phyloP scores from a whole-genome alignment of 2,888 invertebrate genomes.

The Plutella xylostella region DNA sequence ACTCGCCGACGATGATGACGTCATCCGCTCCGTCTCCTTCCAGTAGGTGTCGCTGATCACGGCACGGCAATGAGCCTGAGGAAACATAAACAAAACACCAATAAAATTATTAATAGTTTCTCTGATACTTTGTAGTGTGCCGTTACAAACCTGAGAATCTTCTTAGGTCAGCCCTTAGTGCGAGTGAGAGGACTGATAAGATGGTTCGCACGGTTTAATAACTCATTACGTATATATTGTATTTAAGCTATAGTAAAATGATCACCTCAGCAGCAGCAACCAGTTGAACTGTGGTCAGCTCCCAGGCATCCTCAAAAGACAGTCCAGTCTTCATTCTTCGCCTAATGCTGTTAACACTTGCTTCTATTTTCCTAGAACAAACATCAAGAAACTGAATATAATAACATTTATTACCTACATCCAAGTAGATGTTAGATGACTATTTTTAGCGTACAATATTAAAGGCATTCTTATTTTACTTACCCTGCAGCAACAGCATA shows the following conservation, averaged over 20 bases:
- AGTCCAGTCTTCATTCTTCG: constrained; percentile 71
- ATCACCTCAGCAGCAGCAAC: constrained; percentile 83
- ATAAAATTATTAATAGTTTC: not conserved
- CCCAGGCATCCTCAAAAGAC: constrained; percentile 84
- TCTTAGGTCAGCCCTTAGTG: no score
- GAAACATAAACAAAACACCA: constrained; percentile 19
- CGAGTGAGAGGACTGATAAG: constrained; percentile 7
- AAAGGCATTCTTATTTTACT: no score
- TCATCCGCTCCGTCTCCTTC: constrained; percentile 58
- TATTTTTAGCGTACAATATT: no score
- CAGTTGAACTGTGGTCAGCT: constrained; percentile 82
- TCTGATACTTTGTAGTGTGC: no score
- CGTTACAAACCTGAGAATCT: no score
- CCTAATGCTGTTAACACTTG: constrained; percentile 75
- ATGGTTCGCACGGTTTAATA: no score
- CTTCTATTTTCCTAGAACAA: constrained; percentile 73
- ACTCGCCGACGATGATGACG: constrained; percentile 64
- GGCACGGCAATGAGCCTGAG: constrained; percentile 84
- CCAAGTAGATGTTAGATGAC: no score
- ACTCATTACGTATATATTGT: no score
- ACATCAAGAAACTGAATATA: no score
- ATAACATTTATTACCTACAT: no score
- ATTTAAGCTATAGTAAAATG: not conserved
- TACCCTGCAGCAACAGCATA: constrained; percentile 74
- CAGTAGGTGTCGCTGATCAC: constrained; percentile 81